Percentiles rank a stretch among this genome's conserved stretches.
phyloP scores from a whole-genome alignment of 2,113 vertebrate species.

The Oryzias celebensis region DNA sequence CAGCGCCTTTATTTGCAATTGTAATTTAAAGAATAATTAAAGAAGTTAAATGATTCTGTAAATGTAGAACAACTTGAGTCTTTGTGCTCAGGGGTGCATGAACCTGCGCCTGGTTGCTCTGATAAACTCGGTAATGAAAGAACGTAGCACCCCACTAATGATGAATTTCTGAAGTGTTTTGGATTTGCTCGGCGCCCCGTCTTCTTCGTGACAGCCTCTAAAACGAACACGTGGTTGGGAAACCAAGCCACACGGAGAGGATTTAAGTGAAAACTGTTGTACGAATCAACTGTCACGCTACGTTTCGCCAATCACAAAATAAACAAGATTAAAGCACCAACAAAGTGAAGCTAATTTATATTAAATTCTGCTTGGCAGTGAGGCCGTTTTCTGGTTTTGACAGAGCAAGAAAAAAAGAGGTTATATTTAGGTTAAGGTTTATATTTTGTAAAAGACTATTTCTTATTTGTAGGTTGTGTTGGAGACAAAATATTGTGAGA shows the following conservation, averaged over 20 bases:
- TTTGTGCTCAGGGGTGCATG: slow-evolving; percentile 75
- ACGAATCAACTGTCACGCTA: neutral
- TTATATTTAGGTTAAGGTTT: too few relatives aligned
- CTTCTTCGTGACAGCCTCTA: slow-evolving; percentile 26
- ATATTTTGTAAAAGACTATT: too few relatives aligned
- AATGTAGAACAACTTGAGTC: slow-evolving; percentile 72
- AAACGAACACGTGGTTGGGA: slow-evolving; percentile 16
- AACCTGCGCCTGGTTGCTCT: slow-evolving; percentile 64
- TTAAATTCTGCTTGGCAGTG: neutral
- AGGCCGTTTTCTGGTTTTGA: neutral
- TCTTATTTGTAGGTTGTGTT: too few relatives aligned
- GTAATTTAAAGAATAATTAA: slow-evolving; percentile 79
- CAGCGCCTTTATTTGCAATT: slow-evolving; percentile 69
- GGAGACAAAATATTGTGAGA: too few relatives aligned
- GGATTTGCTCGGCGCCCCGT: slow-evolving; percentile 52
- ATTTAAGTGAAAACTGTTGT: neutral
- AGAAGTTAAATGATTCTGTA: slow-evolving; percentile 77
- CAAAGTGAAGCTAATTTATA: neutral
- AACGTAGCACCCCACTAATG: slow-evolving; percentile 62
- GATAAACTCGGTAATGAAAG: slow-evolving; percentile 72
- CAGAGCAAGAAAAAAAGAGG: neutral
- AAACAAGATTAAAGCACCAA: neutral
- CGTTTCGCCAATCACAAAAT: neutral
- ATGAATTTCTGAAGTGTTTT: slow-evolving; percentile 62
- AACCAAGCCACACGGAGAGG: neutral